Evolutionary conservation across 1,140 invertebrate species (phyloP).

Genomic region (Aphelinus certus): DNA sequence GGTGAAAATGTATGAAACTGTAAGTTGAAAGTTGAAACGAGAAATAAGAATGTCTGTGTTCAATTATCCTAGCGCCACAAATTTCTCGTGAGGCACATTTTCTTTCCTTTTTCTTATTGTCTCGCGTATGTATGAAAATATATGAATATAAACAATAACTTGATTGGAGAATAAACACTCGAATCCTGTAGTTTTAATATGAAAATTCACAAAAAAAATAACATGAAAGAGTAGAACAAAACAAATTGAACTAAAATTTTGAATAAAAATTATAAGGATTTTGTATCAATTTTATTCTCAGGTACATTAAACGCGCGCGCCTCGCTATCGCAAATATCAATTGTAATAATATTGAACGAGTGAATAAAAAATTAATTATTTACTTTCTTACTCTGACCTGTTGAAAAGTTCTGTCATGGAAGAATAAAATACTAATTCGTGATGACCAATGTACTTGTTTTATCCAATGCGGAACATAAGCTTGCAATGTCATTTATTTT

Average conservation of each 20-base stretch:
- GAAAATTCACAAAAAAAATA: too few species aligned
- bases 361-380: background rate
- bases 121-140: conserved; percentile 17
- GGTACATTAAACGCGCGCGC: conserved; percentile 5
- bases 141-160: conserved; percentile 7
- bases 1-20: too few species aligned
- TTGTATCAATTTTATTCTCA: conserved; percentile 12
- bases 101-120: conserved; percentile 20
- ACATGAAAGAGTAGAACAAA: too few species aligned
- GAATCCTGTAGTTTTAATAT: background rate
- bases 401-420: too few species aligned
- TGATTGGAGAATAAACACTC: conserved; percentile 27
- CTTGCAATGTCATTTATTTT: too few species aligned
- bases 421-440: too few species aligned
- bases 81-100: conserved; percentile 7
- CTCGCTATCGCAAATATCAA: conserved; percentile 14
- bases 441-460: too few species aligned
- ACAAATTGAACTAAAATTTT: too few species aligned
- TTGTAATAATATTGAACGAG: background rate
- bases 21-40: too few species aligned
- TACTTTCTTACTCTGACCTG: too few species aligned
- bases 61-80: background rate
- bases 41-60: too few species aligned
- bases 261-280: background rate
- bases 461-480: too few species aligned